Evolutionary conservation across 2,797 vertebrate species (phyloP), one percentile per base, ranked within the genome.

Genomic region (Chaetodon trifasciatus): DNA sequence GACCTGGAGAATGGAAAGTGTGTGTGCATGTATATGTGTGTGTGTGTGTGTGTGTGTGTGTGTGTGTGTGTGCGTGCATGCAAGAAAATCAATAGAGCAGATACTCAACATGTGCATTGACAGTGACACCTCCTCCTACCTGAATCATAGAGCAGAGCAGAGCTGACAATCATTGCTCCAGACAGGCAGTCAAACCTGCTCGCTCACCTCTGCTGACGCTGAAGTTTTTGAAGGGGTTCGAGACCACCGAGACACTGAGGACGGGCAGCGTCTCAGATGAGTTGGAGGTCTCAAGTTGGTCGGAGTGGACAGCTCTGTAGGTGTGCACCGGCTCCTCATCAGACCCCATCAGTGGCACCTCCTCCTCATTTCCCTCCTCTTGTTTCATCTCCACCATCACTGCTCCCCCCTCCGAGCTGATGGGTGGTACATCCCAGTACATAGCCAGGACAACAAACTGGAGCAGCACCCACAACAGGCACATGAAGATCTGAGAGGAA

Each of bases 401-500:
- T 0, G 67, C 78, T 1, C 68, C 89, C 11, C 44, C 91, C 66
- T 92, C 88, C 0, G 86, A 79, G 74, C 82, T 86, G 76, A 92
- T 42, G 40, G 86, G 84, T 12, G 92, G 93, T 32, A 95, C 61
- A n/a, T 97, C 96, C 89, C 95, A 94, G 88, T 95, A 96, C 75
- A 96, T 79, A 5, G 83, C 81, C 78, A 94, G 76, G 44, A 97
- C 90, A 0, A 93, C 88, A 46, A 95, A 87, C 88, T 97, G 96
- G 58, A 96, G 92, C 86, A 97, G 89, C 80, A 92, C 68, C 96
- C 96, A 97, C 89, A 96, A 77, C 74, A 93, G 78, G 63, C 96
- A 97, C 96, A 97, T 97, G 87, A 97, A 97, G 85, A 97, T 93
- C 96, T 97, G 88, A 62, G 21, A 74, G 47, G 4, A 21, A 5